Conservation (phyloP, 2,797 vertebrate species). For the Poecilia gillii region DNA sequence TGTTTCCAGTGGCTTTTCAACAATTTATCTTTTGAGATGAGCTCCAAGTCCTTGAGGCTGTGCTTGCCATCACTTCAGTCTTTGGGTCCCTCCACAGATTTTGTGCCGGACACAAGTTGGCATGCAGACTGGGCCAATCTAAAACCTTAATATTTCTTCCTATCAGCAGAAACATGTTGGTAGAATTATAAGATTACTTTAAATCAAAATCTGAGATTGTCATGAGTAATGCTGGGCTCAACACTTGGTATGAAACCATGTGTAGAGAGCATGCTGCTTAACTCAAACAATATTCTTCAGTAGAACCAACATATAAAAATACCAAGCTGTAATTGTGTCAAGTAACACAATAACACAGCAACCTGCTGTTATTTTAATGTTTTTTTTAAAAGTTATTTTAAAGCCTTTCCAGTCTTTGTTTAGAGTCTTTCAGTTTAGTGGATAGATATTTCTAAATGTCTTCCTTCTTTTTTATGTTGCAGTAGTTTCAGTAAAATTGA, state of each 20-base stretch:
- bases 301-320: neutral
- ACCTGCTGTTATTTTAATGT: neutral
- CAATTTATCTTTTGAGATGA: neutral
- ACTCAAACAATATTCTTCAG: neutral
- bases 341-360: conserved; percentile 3
- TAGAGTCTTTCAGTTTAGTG: conserved; percentile 3
- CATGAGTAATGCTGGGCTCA: neutral
- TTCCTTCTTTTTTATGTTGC: conserved; percentile 17
- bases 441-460: conserved; percentile 12
- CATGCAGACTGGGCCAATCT: too few species aligned
- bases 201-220: neutral
- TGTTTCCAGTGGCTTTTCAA: neutral
- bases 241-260: neutral
- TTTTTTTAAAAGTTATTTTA: neutral
- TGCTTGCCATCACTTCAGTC: neutral
- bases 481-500: conserved; percentile 28
- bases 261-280: neutral
- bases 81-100: neutral
- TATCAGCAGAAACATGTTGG: too few species aligned
- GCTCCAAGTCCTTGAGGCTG: neutral
- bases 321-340: neutral
- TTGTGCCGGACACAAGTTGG: too few species aligned
- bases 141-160: too few species aligned
- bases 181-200: too few species aligned
- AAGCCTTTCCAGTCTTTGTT: conserved; percentile 8